Conservation (phyloP, 2,888 invertebrate genomes). For the Timema cristinae region DNA sequence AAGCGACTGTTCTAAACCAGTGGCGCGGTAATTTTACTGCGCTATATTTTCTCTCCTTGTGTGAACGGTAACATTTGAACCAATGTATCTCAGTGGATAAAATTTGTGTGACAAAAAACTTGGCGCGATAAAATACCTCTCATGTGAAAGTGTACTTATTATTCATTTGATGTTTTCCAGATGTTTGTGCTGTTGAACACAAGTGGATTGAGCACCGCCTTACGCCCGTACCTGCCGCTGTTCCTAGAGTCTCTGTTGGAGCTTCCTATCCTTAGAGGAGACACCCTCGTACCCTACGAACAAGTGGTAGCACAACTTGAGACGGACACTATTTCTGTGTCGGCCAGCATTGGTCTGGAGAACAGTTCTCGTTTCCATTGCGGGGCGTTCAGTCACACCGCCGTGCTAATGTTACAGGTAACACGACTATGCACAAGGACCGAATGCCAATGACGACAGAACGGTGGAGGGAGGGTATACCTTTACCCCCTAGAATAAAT, state of each 20-base stretch:
- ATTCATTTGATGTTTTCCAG: constrained; percentile 45
- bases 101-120: too few species aligned
- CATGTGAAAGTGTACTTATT: too few species aligned
- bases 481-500: too few species aligned
- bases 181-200: constrained; percentile 71
- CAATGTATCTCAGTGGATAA: too few species aligned
- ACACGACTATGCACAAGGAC: not conserved
- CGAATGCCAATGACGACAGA: too few species aligned
- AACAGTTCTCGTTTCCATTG: constrained; percentile 58
- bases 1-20: too few species aligned
- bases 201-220: constrained; percentile 51
- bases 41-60: too few species aligned
- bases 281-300: constrained; percentile 57
- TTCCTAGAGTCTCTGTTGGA: constrained; percentile 71
- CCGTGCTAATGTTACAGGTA: constrained; percentile 55
- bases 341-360: constrained; percentile 62
- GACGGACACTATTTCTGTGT: constrained; percentile 63
- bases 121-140: too few species aligned
- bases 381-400: constrained; percentile 66
- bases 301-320: constrained; percentile 75
- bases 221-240: constrained; percentile 70
- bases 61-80: too few species aligned
- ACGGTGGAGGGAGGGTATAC: too few species aligned
- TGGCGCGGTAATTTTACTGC: too few species aligned
- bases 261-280: constrained; percentile 63